Percentiles rank a stretch among this genome's conserved stretches.
Conservation (phyloP, 2,113 vertebrate genomes). For the Oryzias curvinotus region DNA sequence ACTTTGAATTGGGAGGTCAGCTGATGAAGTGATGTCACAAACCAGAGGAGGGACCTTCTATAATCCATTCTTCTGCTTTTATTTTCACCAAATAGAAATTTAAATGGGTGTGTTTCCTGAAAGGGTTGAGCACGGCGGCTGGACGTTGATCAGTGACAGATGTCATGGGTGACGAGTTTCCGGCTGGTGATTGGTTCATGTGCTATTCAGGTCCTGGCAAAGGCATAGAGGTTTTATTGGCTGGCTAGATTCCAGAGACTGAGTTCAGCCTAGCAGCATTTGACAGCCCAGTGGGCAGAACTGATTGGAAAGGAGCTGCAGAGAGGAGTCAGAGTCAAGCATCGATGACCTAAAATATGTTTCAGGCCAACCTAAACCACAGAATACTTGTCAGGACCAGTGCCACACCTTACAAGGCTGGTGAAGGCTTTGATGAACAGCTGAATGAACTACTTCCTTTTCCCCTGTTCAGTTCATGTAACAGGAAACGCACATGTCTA, state of each 20-base stretch:
- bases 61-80: slow-evolving; percentile 19
- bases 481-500: not conserved
- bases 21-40: slow-evolving; percentile 54
- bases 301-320: slow-evolving; percentile 63
- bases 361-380: slow-evolving; percentile 48
- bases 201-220: slow-evolving; percentile 59
- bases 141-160: slow-evolving; percentile 49
- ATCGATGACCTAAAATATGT: slow-evolving; percentile 49
- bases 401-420: slow-evolving; percentile 17
- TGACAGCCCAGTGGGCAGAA: slow-evolving; percentile 62
- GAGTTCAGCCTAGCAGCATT: slow-evolving; percentile 51
- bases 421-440: slow-evolving; percentile 19
- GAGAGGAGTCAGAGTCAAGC: slow-evolving; percentile 54
- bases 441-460: slow-evolving; percentile 15
- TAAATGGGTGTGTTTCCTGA: slow-evolving; percentile 25
- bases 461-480: slow-evolving; percentile 24
- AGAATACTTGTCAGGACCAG: slow-evolving; percentile 33
- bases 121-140: slow-evolving; percentile 28
- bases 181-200: slow-evolving; percentile 43
- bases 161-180: slow-evolving; percentile 49
- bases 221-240: slow-evolving; percentile 60
- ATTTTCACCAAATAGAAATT: slow-evolving; percentile 19
- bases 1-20: slow-evolving; percentile 39
- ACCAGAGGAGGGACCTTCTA: slow-evolving; percentile 43
- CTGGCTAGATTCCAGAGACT: slow-evolving; percentile 60